Evolutionary conservation across 2,113 vertebrate genomes (phyloP), one percentile per base, ranked within the genome.

Genomic region (Halcyon malimbica): DNA sequence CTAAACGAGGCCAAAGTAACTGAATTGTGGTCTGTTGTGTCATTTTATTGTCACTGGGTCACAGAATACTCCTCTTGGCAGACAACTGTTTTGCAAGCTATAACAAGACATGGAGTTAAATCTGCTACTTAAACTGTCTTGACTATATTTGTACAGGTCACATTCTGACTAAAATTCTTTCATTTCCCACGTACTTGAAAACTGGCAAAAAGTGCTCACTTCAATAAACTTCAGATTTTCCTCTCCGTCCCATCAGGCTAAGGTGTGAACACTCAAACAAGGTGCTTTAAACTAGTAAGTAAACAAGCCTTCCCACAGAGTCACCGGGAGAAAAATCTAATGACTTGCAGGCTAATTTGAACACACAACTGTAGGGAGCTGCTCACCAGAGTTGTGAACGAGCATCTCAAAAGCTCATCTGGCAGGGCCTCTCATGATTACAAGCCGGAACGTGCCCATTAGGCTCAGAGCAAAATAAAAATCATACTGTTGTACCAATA

Each of bases 401-500:
- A 87, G 71, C 79, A 71, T 81, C 71, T 94, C 90, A 75, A 84
- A 93, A 93, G 59, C 77, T 96, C 91, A 92, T 67, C 33, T 76
- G 41, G 62, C 64, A 50, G 67, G 9, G 41, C 33, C 42, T 78
- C 74, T 91, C 59, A 64, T 70, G 57, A 87, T 92, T 94, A 50
- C 2, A 3, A 86, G 42, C 79, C 16, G 37, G 92, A 95, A 93
- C 2, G 11, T 60, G n/a, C 90, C 84, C 37, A 62, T 96, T 94
- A 94, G 44, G 42, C 62, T 92, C 88, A 68, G 24, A 93, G 85
- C 50, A 86, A 83, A 94, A 92, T 69, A 86, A 76, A 86, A 94
- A 68, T 82, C 51, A 39, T 67, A 83, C 44, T 78, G 77, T 86
- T 87, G 79, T 83, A 95, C 87, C 89, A 94, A 83, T 93, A 63